phyloP scores from a whole-genome alignment of 2,888 invertebrate genomes.

The Trisateles emortualis region DNA sequence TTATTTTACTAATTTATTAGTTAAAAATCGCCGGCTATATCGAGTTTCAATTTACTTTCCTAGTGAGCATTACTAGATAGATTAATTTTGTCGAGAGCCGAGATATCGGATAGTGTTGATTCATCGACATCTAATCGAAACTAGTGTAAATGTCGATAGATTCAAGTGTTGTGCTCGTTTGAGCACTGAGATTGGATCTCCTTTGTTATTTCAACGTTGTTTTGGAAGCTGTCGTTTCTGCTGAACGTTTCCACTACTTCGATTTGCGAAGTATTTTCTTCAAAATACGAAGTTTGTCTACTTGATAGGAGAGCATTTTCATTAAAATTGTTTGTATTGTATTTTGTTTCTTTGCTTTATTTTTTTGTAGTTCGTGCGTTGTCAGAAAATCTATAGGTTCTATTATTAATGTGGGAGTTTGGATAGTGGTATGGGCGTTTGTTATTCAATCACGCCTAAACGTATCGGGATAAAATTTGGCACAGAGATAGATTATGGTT shows the following conservation, averaged over 20 bases:
- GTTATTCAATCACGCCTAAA: too few relatives aligned
- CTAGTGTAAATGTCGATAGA: constrained; percentile 36
- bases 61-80: constrained; percentile 33
- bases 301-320: too few relatives aligned
- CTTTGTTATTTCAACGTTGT: constrained; percentile 35
- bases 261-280: constrained; percentile 5
- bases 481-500: too few relatives aligned
- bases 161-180: constrained; percentile 35
- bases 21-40: constrained; percentile 18
- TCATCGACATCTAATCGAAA: constrained; percentile 43
- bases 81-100: constrained; percentile 43
- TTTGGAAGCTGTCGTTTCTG: constrained; percentile 10
- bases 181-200: constrained; percentile 26
- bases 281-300: neutral
- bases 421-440: too few relatives aligned
- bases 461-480: too few relatives aligned
- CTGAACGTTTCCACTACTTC: neutral
- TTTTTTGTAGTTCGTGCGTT: too few relatives aligned
- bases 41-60: constrained; percentile 40
- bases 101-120: constrained; percentile 47
- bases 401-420: too few relatives aligned
- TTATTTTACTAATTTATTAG: too few relatives aligned
- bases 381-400: too few relatives aligned
- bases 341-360: too few relatives aligned
- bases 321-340: too few relatives aligned